Percentiles rank a stretch among this genome's conserved stretches.
These are phyloP conservation scores for Dissostichus mawsoni DNA, from an alignment of 2,113 vertebrate genomes.

Conservation along the genomic window DNA sequence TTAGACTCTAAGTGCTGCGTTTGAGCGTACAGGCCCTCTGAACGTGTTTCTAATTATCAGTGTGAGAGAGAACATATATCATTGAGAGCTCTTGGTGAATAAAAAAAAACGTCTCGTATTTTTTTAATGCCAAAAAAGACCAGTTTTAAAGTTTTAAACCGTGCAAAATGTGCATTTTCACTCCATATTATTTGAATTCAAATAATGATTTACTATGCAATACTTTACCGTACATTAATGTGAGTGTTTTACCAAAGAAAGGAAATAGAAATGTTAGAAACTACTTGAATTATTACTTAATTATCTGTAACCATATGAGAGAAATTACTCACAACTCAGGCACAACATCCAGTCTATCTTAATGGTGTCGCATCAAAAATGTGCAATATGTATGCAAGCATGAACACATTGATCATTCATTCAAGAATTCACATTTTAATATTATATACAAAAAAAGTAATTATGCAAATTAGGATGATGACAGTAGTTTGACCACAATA, in stretches of 20 bases:
- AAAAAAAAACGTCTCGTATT: neutral
- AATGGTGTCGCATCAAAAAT: neutral
- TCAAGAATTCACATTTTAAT: too few species aligned
- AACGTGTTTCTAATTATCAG: constrained; percentile 8
- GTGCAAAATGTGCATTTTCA: too few species aligned
- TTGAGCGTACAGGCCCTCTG: neutral
- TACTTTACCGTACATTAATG: too few species aligned
- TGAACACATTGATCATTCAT: neutral
- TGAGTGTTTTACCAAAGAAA: neutral
- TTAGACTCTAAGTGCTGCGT: neutral
- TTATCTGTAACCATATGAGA: too few species aligned
- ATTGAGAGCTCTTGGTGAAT: neutral
- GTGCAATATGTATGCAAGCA: neutral
- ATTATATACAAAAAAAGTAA: too few species aligned
- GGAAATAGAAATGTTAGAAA: neutral
- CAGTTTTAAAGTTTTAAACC: neutral
- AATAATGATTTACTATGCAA: too few species aligned
- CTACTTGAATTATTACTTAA: neutral
- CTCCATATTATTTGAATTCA: neutral
- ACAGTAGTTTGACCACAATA: too few species aligned
- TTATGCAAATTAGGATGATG: too few species aligned
- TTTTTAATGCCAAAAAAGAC: neutral
- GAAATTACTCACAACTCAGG: neutral
- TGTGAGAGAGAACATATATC: neutral
- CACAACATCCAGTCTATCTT: neutral